Base-by-base conservation (phyloP, 2,113 vertebrate genomes). In the Centropus unirufus region DNA sequence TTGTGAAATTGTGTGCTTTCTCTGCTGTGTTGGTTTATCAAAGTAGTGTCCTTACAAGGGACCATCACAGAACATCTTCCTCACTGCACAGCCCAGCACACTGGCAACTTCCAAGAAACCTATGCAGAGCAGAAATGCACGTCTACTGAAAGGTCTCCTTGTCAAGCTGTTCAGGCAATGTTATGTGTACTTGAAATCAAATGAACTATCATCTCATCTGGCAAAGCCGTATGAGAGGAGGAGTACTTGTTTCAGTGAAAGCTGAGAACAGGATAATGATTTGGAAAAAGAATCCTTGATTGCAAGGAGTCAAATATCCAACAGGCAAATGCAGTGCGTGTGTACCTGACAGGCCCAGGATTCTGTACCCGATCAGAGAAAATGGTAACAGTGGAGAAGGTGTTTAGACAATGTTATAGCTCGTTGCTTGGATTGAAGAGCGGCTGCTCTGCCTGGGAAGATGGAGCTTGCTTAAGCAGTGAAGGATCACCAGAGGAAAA, bases 41-140 rank as follows among this genome's bases (percentile, higher is more conserved):
- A 96, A 91, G 92, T 6, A 96, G 88, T 78, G 92, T 87, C 92
- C 95, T 96, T 92, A 58, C 83, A 98, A 98, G 98, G 97, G 96
- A 95, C 98, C 98, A 98, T 98, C 98, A 98, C 98, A 98, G 98
- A 98, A 98, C 97, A 97, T 95, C 83, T 92, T 96, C 86, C 84
- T 96, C 95, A 86, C 74, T 86, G 51, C 57, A 94, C 80, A 97
- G 97, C 78, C 80, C 73, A 91, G 81, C 94, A 91, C 95, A 97
- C 96, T 93, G 92, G 58, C 87, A 73, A 15, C 89, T 73, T 70
- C 57, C 0, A 0, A 93, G 40, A 73, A 40, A 83, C 66, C 49
- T 94, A 81, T 93, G 87, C 89, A 93, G 68, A 93, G 63, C 83
- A 95, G 86, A 96, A 94, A 73, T 94, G 82, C 91, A 92, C 86